Conservation (phyloP, 2,888 invertebrate genomes). For the Cryptocephalus primarius region DNA sequence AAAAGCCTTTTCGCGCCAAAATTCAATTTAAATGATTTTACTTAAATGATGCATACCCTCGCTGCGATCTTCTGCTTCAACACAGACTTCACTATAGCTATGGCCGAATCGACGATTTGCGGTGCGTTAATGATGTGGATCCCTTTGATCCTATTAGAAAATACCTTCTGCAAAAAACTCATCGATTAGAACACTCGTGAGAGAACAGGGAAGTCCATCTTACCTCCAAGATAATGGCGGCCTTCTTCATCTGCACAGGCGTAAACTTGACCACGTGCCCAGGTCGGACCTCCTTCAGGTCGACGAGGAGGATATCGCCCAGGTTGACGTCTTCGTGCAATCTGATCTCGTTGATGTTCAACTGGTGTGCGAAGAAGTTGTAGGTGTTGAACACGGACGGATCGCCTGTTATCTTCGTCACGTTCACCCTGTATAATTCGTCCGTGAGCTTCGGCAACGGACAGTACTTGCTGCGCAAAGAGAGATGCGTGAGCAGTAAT, state of each 20-base stretch:
- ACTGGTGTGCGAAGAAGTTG: constrained; percentile 30
- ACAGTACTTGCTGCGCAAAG: constrained; percentile 31
- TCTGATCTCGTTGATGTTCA: constrained; percentile 39
- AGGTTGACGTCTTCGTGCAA: constrained; percentile 36
- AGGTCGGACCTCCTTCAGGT: constrained; percentile 32
- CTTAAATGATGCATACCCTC: too few species aligned
- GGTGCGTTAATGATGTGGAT: constrained; percentile 38
- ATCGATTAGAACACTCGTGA: not conserved
- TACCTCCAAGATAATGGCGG: constrained; percentile 36
- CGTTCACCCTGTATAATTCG: constrained; percentile 37
- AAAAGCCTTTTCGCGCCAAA: too few species aligned
- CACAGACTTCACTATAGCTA: constrained; percentile 34
- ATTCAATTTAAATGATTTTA: too few species aligned
- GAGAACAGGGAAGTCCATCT: too few species aligned
- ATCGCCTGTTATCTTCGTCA: constrained; percentile 29
- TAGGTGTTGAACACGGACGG: constrained; percentile 27
- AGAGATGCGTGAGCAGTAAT: not conserved
- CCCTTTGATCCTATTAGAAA: constrained; percentile 34
- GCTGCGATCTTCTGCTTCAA: constrained; percentile 36
- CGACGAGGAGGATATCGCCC: constrained; percentile 38
- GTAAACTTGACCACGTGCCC: constrained; percentile 36
- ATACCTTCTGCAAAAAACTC: constrained; percentile 37
- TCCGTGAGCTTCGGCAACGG: constrained; percentile 38
- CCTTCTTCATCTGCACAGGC: constrained; percentile 35
- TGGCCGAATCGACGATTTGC: constrained; percentile 26